Evolutionary conservation across 2,797 vertebrate species (phyloP), one percentile per base, ranked within the genome.

Genomic region (Thaleichthys pacificus): DNA sequence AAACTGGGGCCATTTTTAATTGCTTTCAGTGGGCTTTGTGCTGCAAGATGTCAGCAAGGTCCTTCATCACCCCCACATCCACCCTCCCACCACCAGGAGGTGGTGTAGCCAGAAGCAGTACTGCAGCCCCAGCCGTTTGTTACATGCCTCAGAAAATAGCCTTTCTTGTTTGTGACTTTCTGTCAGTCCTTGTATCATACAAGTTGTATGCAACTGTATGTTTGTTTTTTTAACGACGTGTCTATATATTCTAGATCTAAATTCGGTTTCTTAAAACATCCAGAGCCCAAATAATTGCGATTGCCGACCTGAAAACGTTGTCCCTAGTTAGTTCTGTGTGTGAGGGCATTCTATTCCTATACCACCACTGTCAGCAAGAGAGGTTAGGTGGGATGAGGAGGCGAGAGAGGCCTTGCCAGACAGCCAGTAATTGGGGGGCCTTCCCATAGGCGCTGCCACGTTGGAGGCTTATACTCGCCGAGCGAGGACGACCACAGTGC

Each of bases 361-460:
- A 47, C 9, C 42, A 47, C 9, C 42, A 47, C 42, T 47, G 42
- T 47, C 42, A 47, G 42, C 51, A 56, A 56, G 51, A 51, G 49
- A 56, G 51, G 51, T 17, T 17, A 56, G 51, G 19, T 17, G 51
- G 19, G 51, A n/a, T 17, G 51, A 56, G 51, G 51, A 56, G 51
- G n/a, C 15, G 2, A 7, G 51, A 56, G 14, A 77, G 74, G 69
- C 28, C 21, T 61, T 35, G 8, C 35, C 68, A 80, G 62, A 79
- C 76, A 67, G 78, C 66, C 68, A 73, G 61, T 80, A 84, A 80
- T 78, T 81, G 74, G 68, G 21, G 75, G 72, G 69, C 63, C 35
- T 73, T 67, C 49, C 69, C 66, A 74, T 56, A 73, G 68, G 62
- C 56, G 66, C 54, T 24, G 69, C 35, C 70, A 70, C 61, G 30